A percentile compares a stretch with the other conserved stretches of the same genome.
phyloP scores from a whole-genome alignment of 2,888 invertebrate genomes.

The Herminia tarsipennalis region DNA sequence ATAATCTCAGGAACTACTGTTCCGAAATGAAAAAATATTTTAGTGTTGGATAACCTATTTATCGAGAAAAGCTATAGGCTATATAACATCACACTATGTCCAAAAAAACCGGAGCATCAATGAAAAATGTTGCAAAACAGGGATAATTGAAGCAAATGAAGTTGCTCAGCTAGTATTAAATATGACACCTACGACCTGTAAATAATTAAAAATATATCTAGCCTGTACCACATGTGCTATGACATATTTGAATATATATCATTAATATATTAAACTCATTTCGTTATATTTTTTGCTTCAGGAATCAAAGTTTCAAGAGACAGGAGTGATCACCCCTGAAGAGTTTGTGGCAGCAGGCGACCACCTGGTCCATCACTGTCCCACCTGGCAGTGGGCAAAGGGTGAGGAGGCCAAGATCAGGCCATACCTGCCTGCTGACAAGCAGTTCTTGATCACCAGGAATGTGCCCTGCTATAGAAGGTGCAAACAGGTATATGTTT shows the following conservation, averaged over 20 bases:
- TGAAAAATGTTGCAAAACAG: no score
- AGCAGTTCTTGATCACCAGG: slow-evolving; percentile 98
- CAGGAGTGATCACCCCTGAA: slow-evolving; percentile 99
- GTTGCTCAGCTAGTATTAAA: no score
- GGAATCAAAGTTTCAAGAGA: slow-evolving; percentile 99
- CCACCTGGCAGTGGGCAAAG: slow-evolving; percentile 99
- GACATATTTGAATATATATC: neutral
- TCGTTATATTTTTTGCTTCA: no score
- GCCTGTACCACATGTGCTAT: neutral
- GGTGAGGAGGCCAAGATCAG: slow-evolving; percentile 96
- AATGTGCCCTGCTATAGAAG: slow-evolving; percentile 98
- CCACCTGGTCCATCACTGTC: slow-evolving; percentile 99
- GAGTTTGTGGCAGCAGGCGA: slow-evolving; percentile 99
- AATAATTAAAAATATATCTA: neutral
- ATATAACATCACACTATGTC: no score
- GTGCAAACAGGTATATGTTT: slow-evolving; percentile 93
- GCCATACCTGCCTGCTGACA: slow-evolving; percentile 95
- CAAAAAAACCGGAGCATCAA: no score
- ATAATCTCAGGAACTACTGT: no score
- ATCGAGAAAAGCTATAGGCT: no score
- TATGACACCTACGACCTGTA: no score
- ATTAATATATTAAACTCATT: no score
- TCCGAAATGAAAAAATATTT: no score
- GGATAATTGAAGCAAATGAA: no score
- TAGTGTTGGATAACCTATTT: no score